Evolutionary conservation across 2,113 vertebrate species (phyloP), one percentile per base, ranked within the genome.

Genomic region (Dendropsophus ebraccatus): DNA sequence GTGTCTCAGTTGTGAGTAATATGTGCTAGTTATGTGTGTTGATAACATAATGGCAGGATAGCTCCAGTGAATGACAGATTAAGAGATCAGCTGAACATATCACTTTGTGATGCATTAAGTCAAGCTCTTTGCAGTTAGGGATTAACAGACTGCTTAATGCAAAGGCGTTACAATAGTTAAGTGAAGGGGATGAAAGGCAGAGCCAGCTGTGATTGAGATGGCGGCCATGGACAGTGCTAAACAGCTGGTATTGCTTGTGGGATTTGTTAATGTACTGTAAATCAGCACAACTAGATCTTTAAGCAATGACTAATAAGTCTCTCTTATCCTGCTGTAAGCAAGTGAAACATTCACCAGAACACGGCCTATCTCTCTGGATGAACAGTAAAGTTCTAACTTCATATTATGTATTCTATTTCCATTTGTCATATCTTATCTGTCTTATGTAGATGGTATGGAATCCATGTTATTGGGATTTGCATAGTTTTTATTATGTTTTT

Each of bases 1-100:
- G 32, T 60, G 12, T 73, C 28, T 28, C 58, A 19, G 17, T 73
- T 30, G 23, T 74, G 50, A n/a, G 49, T 30, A 74, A 73, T 58
- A 72, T 73, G 69, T 28, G 69, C 35, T 54, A 56, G 47, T 58
- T 83, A 74, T 69, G 30, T 67, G 4, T 54, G 32, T 74, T 74
- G 19, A 74, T 74, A 58, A 16, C 30, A 74, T 74, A 73, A 74
- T 56, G 17, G n/a, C 50, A 41, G 56, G 67, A 83, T 54, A 16
- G 67, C 49, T 56, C 41, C 49, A 37, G 32, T 74, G 69, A 58
- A 12, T 74, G 52, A 74, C 11, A 23, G 67, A 56, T 83, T 74
- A 83, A 74, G 67, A 83, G 82, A 58, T 83, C 82, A 74, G 69
- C n/a, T 60, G 30, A 70, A 69, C 65, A 82, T 70, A 82, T 82